A percentile compares a stretch with the other conserved stretches of the same genome.
phyloP scores from a whole-genome alignment of 1,140 invertebrate genomes.

The Rhizoglyphus robini region DNA sequence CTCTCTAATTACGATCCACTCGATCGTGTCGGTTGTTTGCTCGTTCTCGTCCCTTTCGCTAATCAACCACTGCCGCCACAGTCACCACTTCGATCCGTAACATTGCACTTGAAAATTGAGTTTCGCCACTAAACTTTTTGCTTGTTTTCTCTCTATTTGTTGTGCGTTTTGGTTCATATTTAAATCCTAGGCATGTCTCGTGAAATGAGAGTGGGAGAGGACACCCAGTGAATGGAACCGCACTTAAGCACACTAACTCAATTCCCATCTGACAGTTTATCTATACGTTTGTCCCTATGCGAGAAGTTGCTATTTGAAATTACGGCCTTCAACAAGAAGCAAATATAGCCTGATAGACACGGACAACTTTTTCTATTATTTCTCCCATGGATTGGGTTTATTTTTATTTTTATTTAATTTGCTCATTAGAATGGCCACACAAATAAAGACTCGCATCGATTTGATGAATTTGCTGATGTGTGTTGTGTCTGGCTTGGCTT shows the following conservation, averaged over 20 bases:
- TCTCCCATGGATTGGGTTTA: background rate
- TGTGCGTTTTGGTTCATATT: background rate
- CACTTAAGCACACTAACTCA: background rate
- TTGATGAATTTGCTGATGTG: too few species aligned
- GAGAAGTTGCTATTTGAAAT: background rate
- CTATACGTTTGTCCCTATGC: background rate
- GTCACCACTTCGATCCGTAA: background rate
- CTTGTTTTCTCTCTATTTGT: background rate
- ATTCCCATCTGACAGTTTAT: background rate
- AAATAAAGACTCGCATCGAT: too few species aligned
- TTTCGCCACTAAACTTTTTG: background rate
- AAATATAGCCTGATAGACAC: background rate
- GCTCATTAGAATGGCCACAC: background rate
- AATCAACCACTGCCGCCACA: background rate
- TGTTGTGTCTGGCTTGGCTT: background rate
- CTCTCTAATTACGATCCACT: background rate
- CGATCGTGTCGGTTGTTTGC: background rate
- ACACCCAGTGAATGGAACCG: background rate
- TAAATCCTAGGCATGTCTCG: background rate
- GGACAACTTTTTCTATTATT: background rate
- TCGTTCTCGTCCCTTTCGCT: background rate
- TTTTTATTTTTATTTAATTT: background rate
- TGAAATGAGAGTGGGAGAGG: background rate
- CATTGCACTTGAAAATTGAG: background rate
- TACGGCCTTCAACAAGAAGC: background rate